Percentiles rank a stretch among this genome's conserved stretches.
These are phyloP conservation scores for Mongoloraphidia duomilia DNA, from an alignment of 2,888 invertebrate genomes.

Conservation along the genomic window DNA sequence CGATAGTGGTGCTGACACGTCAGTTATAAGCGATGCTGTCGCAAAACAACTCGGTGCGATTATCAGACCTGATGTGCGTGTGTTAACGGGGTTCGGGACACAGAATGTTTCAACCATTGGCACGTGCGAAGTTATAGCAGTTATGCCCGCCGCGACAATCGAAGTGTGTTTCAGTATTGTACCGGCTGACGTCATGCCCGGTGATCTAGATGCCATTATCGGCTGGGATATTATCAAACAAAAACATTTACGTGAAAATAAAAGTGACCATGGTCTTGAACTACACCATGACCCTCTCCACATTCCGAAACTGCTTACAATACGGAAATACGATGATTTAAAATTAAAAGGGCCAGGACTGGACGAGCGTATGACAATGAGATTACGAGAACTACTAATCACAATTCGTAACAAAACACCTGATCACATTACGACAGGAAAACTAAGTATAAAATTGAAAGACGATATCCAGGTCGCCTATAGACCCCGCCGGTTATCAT, in stretches of 20 bases:
- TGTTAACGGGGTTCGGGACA: slow-evolving; percentile 10
- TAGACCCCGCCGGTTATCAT: slow-evolving; percentile 13
- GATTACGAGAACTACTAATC: slow-evolving; percentile 5
- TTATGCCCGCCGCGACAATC: slow-evolving; percentile 10
- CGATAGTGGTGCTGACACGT: slow-evolving; percentile 14
- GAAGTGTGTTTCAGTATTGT: slow-evolving; percentile 9
- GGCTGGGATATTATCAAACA: slow-evolving; percentile 12
- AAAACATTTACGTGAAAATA: slow-evolving; percentile 5
- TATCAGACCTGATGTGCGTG: slow-evolving; percentile 7
- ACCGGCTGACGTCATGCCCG: slow-evolving; percentile 10
- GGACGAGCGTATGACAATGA: slow-evolving; percentile 1
- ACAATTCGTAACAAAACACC: slow-evolving; percentile 2
- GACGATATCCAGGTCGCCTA: slow-evolving; percentile 10
- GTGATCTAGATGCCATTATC: slow-evolving; percentile 8
- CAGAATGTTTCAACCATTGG: slow-evolving; percentile 11
- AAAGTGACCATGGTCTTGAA: slow-evolving; percentile 4
- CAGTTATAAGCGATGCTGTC: slow-evolving; percentile 10
- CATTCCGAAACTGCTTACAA: slow-evolving; percentile 1
- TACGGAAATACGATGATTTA: neutral
- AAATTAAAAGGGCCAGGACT: slow-evolving; percentile 2
- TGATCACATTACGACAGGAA: slow-evolving; percentile 9
- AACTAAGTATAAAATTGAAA: slow-evolving; percentile 10
- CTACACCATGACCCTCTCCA: slow-evolving; percentile 6
- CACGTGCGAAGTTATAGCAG: slow-evolving; percentile 9
- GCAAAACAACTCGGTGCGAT: slow-evolving; percentile 6